phyloP scores from a whole-genome alignment of 2,113 vertebrate genomes.

The Pao palembangensis region DNA sequence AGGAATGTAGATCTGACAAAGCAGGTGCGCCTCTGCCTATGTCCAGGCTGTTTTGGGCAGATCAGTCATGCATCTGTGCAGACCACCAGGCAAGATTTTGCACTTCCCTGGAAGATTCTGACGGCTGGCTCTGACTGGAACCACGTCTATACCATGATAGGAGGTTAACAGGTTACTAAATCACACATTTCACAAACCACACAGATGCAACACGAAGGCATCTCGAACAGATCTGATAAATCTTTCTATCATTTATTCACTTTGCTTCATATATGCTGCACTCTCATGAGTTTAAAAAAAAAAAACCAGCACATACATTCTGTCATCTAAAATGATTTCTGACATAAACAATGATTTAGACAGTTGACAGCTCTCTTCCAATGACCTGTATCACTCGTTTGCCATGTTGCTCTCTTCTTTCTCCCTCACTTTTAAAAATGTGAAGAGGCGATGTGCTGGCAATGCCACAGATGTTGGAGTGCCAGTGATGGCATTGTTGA shows the following conservation, averaged over 20 bases:
- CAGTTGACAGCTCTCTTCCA: conserved; percentile 11
- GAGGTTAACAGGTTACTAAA: conserved; percentile 20
- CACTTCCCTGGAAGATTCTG: conserved; percentile 64
- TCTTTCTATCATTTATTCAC: neutral
- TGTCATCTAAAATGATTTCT: conserved; percentile 15
- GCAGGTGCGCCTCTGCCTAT: conserved; percentile 64
- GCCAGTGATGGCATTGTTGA: conserved; percentile 65
- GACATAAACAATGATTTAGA: conserved; percentile 10
- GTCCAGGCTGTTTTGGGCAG: conserved; percentile 65
- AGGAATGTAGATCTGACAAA: conserved; percentile 70
- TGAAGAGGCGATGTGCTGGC: conserved; percentile 53
- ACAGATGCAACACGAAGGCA: conserved; percentile 20
- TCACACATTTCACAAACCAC: conserved; percentile 11
- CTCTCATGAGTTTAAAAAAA: neutral
- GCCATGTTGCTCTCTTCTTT: conserved; percentile 43
- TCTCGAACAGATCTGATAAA: neutral
- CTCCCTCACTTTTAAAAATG: conserved; percentile 22
- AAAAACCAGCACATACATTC: conserved; percentile 4
- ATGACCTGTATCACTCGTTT: conserved; percentile 17
- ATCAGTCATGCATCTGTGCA: conserved; percentile 61
- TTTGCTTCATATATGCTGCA: neutral
- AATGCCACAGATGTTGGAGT: conserved; percentile 59
- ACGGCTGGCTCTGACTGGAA: conserved; percentile 43
- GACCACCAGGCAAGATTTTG: conserved; percentile 71
- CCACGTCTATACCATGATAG: conserved; percentile 13